Percentiles rank a stretch among this genome's conserved stretches.
Conservation (phyloP, 2,113 vertebrate genomes). For the Tachysurus vachellii region DNA sequence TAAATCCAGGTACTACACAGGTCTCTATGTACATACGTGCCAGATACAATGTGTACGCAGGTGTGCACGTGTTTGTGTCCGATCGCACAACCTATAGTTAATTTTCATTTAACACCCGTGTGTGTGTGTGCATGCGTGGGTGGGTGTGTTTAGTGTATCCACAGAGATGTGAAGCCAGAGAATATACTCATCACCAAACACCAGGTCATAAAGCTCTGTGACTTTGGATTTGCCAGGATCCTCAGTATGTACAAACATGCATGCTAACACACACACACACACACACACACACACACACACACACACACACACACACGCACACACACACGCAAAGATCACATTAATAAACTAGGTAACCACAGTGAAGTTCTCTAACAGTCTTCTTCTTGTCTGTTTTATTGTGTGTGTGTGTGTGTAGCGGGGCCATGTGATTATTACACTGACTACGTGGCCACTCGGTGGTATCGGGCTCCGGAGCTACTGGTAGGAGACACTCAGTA, state of each 20-base stretch:
- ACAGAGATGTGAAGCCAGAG: constrained; percentile 94
- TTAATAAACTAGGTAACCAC: background rate
- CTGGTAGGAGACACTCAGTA: constrained; percentile 94
- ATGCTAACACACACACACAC: background rate
- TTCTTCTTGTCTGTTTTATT: background rate
- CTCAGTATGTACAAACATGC: constrained; percentile 82
- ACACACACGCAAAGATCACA: background rate
- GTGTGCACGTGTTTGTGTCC: background rate
- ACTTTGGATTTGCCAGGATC: constrained; percentile 94
- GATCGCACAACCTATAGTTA: constrained; percentile 7
- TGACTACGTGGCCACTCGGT: constrained; percentile 93
- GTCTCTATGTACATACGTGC: background rate
- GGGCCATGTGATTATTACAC: constrained; percentile 92
- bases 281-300: background rate
- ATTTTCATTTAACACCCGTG: constrained; percentile 13
- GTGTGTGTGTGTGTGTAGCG: constrained; percentile 67
- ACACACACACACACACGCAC: too few relatives aligned
- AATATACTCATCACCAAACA: constrained; percentile 96
- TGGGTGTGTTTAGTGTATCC: constrained; percentile 83
- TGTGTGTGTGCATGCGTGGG: background rate
- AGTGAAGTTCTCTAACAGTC: background rate
- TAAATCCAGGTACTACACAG: background rate
- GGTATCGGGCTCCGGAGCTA: constrained; percentile 92
- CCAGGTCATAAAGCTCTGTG: constrained; percentile 93
- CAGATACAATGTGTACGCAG: constrained; percentile 1